These are phyloP conservation scores for Chrysotoxum bicinctum DNA, from an alignment of 2,888 invertebrate species.

Conservation along the genomic window DNA sequence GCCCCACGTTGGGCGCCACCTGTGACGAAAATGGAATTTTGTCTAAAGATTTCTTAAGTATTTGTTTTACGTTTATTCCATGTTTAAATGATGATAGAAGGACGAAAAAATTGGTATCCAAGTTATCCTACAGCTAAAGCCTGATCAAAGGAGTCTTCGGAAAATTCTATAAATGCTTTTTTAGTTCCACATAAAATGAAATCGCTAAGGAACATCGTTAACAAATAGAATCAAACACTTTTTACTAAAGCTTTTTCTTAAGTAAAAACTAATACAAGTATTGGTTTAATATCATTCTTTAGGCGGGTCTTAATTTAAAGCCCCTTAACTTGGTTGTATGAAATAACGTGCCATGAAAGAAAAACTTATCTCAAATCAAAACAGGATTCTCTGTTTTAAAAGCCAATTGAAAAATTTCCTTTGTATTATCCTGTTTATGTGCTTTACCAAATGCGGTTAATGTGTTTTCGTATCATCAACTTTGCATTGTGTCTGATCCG, in stretches of 20 bases:
- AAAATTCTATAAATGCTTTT: too few species aligned
- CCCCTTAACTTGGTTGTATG: neutral
- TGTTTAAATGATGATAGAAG: neutral
- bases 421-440: constrained; percentile 39
- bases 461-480: constrained; percentile 67
- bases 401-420: constrained; percentile 33
- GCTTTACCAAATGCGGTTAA: constrained; percentile 58
- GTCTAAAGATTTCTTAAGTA: neutral
- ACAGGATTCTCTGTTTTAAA: neutral
- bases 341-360: too few species aligned
- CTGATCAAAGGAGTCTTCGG: too few species aligned
- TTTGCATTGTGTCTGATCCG: constrained; percentile 55
- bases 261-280: too few species aligned
- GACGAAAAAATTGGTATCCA: too few species aligned
- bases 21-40: fast-evolving
- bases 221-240: too few species aligned
- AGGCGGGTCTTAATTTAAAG: neutral
- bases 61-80: too few species aligned
- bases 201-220: too few species aligned
- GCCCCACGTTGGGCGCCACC: neutral
- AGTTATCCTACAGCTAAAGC: too few species aligned
- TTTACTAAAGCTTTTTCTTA: too few species aligned
- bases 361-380: neutral
- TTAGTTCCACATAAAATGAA: too few species aligned
- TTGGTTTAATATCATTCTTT: too few species aligned